phyloP scores from a whole-genome alignment of 2,113 vertebrate genomes.

The Sinosuthora webbiana region DNA sequence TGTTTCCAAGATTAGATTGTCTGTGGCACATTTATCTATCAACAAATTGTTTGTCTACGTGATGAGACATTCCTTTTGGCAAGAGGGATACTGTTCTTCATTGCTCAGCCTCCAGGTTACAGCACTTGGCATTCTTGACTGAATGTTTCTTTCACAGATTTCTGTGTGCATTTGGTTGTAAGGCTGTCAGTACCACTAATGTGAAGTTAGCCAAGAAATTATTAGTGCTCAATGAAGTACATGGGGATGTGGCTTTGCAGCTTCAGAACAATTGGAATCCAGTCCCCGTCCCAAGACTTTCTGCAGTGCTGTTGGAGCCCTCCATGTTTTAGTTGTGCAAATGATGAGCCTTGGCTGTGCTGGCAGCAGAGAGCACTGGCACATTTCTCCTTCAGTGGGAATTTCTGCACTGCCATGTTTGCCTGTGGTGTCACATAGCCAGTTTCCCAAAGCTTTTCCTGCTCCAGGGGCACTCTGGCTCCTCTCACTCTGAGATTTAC shows the following conservation, averaged over 20 bases:
- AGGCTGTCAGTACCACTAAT: neutral
- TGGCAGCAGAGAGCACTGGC: neutral
- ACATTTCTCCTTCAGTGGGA: neutral
- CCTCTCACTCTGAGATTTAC: neutral
- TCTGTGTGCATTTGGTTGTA: neutral
- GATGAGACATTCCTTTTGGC: neutral
- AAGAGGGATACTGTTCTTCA: neutral
- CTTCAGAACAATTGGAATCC: neutral
- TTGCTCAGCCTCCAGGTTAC: neutral
- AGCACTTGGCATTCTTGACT: neutral
- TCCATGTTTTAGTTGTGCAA: rapidly evolving
- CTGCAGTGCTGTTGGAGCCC: neutral
- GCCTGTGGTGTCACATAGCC: neutral
- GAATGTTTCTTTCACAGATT: neutral
- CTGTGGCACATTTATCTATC: neutral
- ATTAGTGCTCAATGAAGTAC: neutral
- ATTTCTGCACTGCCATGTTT: neutral
- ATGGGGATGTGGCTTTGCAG: neutral
- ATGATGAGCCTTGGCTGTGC: neutral
- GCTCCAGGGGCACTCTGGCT: neutral
- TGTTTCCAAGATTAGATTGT: constrained; percentile 4
- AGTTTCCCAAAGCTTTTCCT: neutral
- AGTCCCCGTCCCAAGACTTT: neutral
- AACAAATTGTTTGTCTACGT: neutral
- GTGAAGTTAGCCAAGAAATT: neutral